phyloP scores from a whole-genome alignment of 2,113 vertebrate species.

The Alces alces region DNA sequence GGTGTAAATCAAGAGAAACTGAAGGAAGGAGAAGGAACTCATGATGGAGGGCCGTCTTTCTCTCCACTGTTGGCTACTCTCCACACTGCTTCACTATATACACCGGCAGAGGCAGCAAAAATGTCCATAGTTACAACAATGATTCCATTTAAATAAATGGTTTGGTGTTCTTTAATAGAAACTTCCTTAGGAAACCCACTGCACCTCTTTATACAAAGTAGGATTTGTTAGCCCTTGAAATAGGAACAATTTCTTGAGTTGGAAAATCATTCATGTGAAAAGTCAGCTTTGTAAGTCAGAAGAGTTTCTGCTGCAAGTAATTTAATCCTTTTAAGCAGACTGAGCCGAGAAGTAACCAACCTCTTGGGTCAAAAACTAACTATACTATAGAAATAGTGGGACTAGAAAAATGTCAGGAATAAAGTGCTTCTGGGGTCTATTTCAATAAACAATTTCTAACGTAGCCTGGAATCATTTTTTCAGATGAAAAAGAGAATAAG shows the following conservation, averaged over 20 bases:
- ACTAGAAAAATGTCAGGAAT: slow-evolving; percentile 6
- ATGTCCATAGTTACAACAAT: neutral
- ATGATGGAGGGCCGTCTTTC: neutral
- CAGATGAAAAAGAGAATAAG: neutral
- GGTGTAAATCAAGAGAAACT: neutral
- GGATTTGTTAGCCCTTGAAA: slow-evolving; percentile 29
- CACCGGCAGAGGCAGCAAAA: neutral
- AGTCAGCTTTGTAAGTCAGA: slow-evolving; percentile 47
- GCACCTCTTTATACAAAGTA: neutral
- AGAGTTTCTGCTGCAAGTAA: slow-evolving; percentile 35
- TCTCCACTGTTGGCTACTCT: neutral
- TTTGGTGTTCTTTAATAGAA: neutral
- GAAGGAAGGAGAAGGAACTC: neutral
- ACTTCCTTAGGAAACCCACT: slow-evolving; percentile 19
- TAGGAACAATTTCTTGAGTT: slow-evolving; percentile 41
- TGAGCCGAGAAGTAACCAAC: slow-evolving; percentile 23
- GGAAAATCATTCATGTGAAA: slow-evolving; percentile 47
- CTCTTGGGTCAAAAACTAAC: neutral
- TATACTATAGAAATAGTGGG: neutral
- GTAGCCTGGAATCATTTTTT: neutral
- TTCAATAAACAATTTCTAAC: slow-evolving; percentile 13
- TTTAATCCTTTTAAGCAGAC: slow-evolving; percentile 45
- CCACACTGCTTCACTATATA: neutral
- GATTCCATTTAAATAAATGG: neutral
- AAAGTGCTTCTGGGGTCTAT: neutral